Evolutionary conservation across 2,888 invertebrate genomes (phyloP).

Genomic region (Ichneumoninae sp.): DNA sequence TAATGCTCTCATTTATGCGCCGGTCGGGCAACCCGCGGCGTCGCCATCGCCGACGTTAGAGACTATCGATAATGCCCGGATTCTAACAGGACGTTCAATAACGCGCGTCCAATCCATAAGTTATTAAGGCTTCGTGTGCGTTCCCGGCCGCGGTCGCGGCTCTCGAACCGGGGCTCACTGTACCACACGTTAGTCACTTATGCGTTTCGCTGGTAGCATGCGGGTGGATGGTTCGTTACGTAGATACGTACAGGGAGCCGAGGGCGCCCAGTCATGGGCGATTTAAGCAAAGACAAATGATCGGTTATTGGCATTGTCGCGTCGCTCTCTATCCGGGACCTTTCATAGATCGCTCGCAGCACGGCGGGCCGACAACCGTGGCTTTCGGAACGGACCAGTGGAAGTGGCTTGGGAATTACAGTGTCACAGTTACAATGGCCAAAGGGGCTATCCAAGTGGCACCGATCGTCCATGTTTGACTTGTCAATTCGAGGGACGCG

Average conservation of each 20-base stretch:
- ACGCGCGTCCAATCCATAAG: constrained; percentile 80
- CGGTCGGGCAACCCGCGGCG: constrained; percentile 57
- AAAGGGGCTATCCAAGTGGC: not conserved
- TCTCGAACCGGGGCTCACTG: not conserved
- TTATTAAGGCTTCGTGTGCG: constrained; percentile 80
- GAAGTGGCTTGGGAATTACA: not conserved
- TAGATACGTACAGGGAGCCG: not conserved
- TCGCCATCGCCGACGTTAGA: constrained; percentile 39
- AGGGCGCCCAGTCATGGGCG: constrained; percentile 18
- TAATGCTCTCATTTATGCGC: constrained; percentile 76
- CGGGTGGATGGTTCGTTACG: constrained; percentile 40
- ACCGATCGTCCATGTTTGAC: not conserved
- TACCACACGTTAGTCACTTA: constrained; percentile 41
- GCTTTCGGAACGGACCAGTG: not conserved
- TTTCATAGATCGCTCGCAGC: not conserved
- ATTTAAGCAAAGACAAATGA: not conserved
- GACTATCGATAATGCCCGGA: constrained; percentile 81
- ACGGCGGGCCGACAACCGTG: not conserved
- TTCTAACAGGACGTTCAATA: constrained; percentile 80
- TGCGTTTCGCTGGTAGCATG: constrained; percentile 39
- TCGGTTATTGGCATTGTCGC: constrained; percentile 2
- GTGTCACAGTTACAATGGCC: not conserved
- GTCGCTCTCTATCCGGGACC: not conserved
- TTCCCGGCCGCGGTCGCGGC: constrained; percentile 59
- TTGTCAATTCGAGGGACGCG: not conserved